phyloP scores from a whole-genome alignment of 2,113 vertebrate species.

The Archocentrus centrarchus region DNA sequence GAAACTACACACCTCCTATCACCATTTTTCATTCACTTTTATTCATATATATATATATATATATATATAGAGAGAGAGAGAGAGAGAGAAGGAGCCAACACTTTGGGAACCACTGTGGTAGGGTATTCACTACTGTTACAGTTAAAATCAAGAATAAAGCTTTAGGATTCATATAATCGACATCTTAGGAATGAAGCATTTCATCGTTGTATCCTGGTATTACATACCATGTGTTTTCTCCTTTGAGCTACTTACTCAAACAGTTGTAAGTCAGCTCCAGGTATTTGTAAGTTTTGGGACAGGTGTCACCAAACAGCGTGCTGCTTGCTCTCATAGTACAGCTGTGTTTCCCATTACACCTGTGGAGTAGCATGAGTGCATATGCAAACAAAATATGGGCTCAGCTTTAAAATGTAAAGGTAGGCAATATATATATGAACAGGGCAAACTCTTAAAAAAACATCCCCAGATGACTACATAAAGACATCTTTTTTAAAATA shows the following conservation, averaged over 20 bases:
- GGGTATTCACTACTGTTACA: background rate
- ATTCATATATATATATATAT: too few species aligned
- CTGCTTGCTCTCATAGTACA: slow-evolving; percentile 1
- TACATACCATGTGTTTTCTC: background rate
- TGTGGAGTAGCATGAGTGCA: background rate
- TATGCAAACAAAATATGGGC: background rate
- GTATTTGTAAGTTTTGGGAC: slow-evolving; percentile 22
- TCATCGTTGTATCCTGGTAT: background rate
- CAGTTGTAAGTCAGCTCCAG: slow-evolving; percentile 25
- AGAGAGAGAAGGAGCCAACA: too few species aligned
- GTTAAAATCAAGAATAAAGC: background rate
- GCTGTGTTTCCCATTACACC: background rate
- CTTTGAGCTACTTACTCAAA: background rate
- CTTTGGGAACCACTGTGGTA: background rate
- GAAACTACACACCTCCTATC: too few species aligned
- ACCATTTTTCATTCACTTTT: too few species aligned
- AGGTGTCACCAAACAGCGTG: slow-evolving; percentile 12
- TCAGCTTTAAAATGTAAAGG: background rate
- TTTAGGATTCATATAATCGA: background rate
- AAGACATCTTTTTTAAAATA: background rate
- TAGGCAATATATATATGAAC: background rate
- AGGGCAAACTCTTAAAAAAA: background rate
- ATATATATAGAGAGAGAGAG: too few species aligned
- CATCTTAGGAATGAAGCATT: background rate
- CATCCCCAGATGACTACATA: background rate